Evolutionary conservation across 2,888 invertebrate genomes (phyloP).

Genomic region (Andrena hattorfiana): DNA sequence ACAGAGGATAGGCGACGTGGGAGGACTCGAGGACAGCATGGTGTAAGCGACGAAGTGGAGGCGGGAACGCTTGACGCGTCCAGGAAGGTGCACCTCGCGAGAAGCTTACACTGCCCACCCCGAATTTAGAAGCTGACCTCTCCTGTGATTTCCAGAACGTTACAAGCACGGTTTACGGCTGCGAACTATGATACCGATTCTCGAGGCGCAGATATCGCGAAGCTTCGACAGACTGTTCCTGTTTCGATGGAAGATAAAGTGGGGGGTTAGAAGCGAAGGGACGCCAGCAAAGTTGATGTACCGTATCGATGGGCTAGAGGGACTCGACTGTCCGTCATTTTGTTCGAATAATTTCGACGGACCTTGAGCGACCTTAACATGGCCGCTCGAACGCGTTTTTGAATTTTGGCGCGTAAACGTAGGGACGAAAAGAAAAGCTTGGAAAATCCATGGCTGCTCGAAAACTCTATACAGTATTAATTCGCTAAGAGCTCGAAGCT

Average conservation of each 20-base stretch:
- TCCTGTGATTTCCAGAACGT: conserved; percentile 66
- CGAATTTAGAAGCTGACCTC: conserved; percentile 72
- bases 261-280: neutral
- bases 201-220: too few species aligned
- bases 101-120: conserved; percentile 81
- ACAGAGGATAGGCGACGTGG: neutral
- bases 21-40: conserved; percentile 50
- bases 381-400: conserved; percentile 26
- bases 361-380: conserved; percentile 12
- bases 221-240: conserved; percentile 22
- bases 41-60: conserved; percentile 54
- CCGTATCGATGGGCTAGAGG: neutral
- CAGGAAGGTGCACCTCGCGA: conserved; percentile 72
- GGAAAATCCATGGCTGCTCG: conserved; percentile 12
- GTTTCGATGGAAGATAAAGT: conserved; percentile 8
- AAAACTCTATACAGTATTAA: too few species aligned
- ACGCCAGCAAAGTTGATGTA: neutral
- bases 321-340: neutral
- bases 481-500: too few species aligned
- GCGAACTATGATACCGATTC: neutral
- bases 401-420: conserved; percentile 12
- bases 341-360: neutral
- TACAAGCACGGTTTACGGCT: conserved; percentile 19
- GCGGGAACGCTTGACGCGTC: conserved; percentile 49
- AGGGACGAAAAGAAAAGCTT: conserved; percentile 19